These are phyloP conservation scores for Cylindroiulus punctatus DNA, from an alignment of 2,888 invertebrate genomes.

Conservation along the genomic window DNA sequence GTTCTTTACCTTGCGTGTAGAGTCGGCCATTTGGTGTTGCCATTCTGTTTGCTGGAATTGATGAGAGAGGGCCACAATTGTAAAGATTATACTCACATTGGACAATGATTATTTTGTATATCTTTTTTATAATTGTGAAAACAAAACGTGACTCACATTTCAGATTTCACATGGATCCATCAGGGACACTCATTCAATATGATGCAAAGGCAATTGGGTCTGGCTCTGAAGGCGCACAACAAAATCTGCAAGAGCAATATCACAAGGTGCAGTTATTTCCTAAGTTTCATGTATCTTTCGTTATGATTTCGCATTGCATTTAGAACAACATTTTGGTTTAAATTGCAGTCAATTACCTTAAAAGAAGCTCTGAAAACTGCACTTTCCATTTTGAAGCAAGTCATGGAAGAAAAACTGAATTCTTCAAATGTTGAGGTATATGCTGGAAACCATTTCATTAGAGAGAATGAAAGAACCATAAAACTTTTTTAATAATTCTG, in stretches of 20 bases:
- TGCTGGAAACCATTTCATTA: background rate
- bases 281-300: background rate
- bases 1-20: conserved; percentile 62
- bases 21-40: conserved; percentile 99
- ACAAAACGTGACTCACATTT: background rate
- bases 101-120: background rate
- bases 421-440: conserved; percentile 92
- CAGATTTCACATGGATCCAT: conserved; percentile 94
- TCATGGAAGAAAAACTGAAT: conserved; percentile 99
- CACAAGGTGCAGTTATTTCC: conserved; percentile 64
- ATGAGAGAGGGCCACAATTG: conserved; percentile 91
- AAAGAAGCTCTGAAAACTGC: conserved; percentile 92
- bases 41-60: conserved; percentile 91
- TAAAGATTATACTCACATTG: conserved; percentile 66
- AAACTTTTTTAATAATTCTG: background rate
- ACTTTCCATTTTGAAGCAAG: conserved; percentile 95
- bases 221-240: conserved; percentile 98
- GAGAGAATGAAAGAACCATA: background rate
- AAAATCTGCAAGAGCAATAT: conserved; percentile 81
- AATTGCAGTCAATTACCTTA: conserved; percentile 89
- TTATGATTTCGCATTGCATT: background rate
- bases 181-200: conserved; percentile 97
- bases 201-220: conserved; percentile 99
- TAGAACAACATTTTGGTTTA: conserved; percentile 57
- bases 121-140: background rate